Evolutionary conservation across 2,797 vertebrate genomes (phyloP).

Genomic region (Clarias fuscus): DNA sequence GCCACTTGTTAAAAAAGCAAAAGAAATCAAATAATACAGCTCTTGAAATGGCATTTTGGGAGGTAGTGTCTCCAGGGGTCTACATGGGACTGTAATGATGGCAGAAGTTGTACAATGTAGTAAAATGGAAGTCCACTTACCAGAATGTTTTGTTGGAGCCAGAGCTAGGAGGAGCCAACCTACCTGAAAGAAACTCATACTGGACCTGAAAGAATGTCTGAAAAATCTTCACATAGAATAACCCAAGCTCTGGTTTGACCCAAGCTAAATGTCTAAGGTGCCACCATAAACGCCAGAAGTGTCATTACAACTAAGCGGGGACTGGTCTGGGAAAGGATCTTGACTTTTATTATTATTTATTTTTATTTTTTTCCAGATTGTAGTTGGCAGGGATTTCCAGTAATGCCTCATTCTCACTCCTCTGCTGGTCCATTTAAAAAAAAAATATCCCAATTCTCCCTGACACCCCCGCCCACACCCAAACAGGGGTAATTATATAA

Average conservation of each 20-base stretch:
- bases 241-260: neutral
- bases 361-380: constrained; percentile 29
- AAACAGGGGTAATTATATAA: constrained; percentile 74
- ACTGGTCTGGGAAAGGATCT: neutral
- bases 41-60: neutral
- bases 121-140: neutral
- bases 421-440: neutral
- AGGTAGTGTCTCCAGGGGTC: neutral
- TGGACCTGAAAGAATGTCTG: too few relatives aligned
- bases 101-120: neutral
- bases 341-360: neutral
- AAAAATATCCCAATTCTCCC: constrained; percentile 32
- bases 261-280: neutral
- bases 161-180: neutral
- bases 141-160: neutral
- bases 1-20: neutral
- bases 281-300: neutral
- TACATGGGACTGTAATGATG: neutral
- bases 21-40: neutral
- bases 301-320: neutral
- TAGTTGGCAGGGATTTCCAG: constrained; percentile 53
- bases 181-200: neutral
- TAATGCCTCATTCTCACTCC: constrained; percentile 54
- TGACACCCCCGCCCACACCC: constrained; percentile 52
- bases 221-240: neutral